Conservation (phyloP, 2,113 vertebrate species). For the Protobothrops flavoviridis region DNA sequence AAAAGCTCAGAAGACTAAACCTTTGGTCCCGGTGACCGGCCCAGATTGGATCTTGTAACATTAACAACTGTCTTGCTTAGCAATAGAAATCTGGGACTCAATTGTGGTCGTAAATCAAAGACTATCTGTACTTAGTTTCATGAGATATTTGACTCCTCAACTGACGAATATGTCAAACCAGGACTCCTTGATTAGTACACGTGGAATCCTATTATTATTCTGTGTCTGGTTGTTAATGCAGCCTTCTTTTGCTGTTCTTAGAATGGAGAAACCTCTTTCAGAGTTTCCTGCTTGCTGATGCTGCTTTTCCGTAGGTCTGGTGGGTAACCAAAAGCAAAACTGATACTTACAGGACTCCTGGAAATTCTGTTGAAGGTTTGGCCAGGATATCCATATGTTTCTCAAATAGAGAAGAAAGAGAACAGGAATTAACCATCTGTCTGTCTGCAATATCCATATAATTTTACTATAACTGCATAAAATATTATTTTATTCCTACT, state of each 20-base stretch:
- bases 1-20: too few species aligned
- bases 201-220: neutral
- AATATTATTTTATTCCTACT: neutral
- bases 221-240: neutral
- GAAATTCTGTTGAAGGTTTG: conserved; percentile 66
- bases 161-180: neutral
- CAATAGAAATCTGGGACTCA: neutral
- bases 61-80: neutral
- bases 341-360: conserved; percentile 70
- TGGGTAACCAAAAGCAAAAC: neutral
- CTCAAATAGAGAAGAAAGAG: conserved; percentile 60
- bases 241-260: accelerated
- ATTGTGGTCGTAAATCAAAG: neutral
- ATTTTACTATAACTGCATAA: neutral
- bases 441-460: neutral
- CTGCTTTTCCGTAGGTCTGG: neutral
- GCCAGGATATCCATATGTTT: conserved; percentile 66
- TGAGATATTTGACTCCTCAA: neutral
- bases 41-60: too few species aligned
- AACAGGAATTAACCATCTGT: conserved; percentile 46
- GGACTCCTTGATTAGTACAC: neutral
- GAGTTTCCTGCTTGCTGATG: neutral
- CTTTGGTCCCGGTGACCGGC: too few species aligned
- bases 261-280: accelerated
- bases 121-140: too few species aligned